These are phyloP conservation scores for Escarpia spicata DNA, from an alignment of 2,888 invertebrate species.

Conservation along the genomic window DNA sequence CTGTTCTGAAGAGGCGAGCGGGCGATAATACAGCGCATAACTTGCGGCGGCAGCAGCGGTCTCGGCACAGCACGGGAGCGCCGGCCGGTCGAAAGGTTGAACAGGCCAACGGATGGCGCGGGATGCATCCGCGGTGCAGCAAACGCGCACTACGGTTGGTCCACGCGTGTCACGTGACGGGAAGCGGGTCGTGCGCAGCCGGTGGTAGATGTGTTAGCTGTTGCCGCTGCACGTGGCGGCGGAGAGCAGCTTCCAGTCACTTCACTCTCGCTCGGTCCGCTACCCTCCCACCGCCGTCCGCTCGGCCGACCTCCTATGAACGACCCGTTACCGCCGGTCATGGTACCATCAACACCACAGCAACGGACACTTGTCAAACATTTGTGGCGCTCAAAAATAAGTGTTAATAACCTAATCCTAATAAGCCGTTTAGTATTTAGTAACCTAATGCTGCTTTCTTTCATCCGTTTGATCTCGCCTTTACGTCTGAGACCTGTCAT, in stretches of 20 bases:
- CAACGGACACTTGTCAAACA: neutral
- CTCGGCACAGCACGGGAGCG: neutral
- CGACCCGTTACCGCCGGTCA: neutral
- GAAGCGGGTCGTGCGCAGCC: neutral
- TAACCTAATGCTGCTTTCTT: neutral
- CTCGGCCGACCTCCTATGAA: neutral
- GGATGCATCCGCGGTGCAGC: too few species aligned
- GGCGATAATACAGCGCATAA: neutral
- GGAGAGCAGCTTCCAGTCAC: conserved; percentile 4
- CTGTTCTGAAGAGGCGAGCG: neutral
- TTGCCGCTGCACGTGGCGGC: neutral
- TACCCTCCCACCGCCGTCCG: neutral
- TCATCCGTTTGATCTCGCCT: neutral
- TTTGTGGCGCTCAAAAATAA: neutral
- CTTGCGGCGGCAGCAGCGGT: neutral
- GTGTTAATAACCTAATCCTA: neutral
- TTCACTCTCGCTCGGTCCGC: neutral
- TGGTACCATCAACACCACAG: neutral
- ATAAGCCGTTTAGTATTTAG: neutral
- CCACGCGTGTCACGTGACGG: neutral
- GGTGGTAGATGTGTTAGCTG: neutral
- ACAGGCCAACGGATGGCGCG: too few species aligned
- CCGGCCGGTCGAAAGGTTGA: neutral
- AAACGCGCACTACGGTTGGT: too few species aligned
- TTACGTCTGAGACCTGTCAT: neutral